Conservation (phyloP, 2,888 invertebrate genomes). For the Ceratothoa steindachneri region DNA sequence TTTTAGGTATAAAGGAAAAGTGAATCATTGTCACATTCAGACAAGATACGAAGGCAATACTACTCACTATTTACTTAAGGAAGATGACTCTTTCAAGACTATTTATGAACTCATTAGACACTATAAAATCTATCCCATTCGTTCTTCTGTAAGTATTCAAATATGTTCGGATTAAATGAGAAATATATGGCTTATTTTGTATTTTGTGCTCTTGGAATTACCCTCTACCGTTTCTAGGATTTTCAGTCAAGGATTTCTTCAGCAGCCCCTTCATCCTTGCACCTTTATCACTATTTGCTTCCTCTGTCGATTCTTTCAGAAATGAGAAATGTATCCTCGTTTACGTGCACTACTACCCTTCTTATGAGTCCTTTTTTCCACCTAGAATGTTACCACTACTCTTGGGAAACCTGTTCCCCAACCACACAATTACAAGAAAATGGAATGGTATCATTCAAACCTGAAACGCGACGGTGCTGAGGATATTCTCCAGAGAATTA, state of each 20-base stretch:
- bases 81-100: conserved; percentile 82
- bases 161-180: too few relatives aligned
- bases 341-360: not conserved
- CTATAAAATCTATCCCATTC: conserved; percentile 77
- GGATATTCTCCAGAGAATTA: conserved; percentile 75
- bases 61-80: conserved; percentile 84
- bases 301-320: not conserved
- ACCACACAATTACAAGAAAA: conserved; percentile 86
- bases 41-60: conserved; percentile 77
- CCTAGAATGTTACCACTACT: conserved; percentile 78
- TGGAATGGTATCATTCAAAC: conserved; percentile 85
- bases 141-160: conserved; percentile 61
- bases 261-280: too few relatives aligned
- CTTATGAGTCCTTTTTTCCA: not conserved
- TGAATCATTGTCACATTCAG: conserved; percentile 55
- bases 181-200: too few relatives aligned
- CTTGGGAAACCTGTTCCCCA: conserved; percentile 89
- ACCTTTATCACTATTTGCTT: not conserved
- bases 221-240: too few relatives aligned
- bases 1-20: conserved; percentile 59
- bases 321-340: not conserved
- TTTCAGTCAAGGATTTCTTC: too few relatives aligned
- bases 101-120: conserved; percentile 85
- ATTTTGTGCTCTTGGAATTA: too few relatives aligned
- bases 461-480: conserved; percentile 79